A percentile compares a stretch with the other conserved stretches of the same genome.
These are phyloP conservation scores for Heterodera filipjevi DNA, from an alignment of 2,888 invertebrate genomes.

Conservation along the genomic window DNA sequence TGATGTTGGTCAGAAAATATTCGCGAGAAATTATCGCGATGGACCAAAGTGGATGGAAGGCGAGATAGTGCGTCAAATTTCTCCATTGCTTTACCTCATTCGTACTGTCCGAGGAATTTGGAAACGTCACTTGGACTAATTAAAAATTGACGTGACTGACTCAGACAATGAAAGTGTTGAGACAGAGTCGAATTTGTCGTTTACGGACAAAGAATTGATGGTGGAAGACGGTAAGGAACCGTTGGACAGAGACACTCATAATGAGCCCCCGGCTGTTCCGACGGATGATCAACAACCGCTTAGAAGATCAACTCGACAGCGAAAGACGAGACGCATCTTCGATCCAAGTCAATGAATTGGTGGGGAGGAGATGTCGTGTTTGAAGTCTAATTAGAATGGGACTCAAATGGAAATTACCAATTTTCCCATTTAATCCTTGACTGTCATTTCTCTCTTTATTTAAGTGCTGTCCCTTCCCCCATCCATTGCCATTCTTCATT, in stretches of 20 bases:
- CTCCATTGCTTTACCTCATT: neutral
- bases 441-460: too few species aligned
- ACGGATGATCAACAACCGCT: neutral
- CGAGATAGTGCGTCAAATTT: neutral
- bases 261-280: neutral
- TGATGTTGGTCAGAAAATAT: neutral
- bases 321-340: neutral
- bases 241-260: neutral
- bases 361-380: neutral
- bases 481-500: too few species aligned
- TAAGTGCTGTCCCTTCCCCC: too few species aligned
- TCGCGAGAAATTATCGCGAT: neutral
- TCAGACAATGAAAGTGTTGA: neutral
- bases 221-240: neutral
- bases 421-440: too few species aligned
- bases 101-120: neutral
- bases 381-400: too few species aligned
- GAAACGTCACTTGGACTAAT: neutral
- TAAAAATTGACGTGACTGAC: neutral
- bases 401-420: too few species aligned
- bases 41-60: neutral
- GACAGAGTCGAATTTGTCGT: neutral
- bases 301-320: neutral
- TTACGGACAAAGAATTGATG: neutral
- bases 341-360: neutral